Base-by-base conservation (phyloP, 2,888 invertebrate genomes). In the Uropetala carovei region DNA sequence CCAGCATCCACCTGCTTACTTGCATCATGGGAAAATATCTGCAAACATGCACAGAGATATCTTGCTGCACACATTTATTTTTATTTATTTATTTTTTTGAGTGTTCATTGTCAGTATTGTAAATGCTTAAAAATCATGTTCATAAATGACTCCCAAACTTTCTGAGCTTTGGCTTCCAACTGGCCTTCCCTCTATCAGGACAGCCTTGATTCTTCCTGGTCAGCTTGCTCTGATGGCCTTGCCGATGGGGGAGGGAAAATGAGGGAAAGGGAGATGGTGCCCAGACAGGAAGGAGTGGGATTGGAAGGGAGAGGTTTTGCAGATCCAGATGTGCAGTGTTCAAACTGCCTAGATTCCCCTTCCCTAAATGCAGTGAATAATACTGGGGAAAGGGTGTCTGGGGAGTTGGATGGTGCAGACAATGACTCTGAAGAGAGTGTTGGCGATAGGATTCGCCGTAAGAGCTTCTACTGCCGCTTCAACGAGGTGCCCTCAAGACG, bases 381-480 rank as follows among this genome's bases (percentile, higher is more conserved):
- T 75, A 96, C 95, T 93, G 96, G 96, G 93, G 97, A 97, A 94
- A 96, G 97, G 59, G 97, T 97, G 95, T 95, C 92, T 94, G 94
- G 93, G 4, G 85, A 58, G 22, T 30, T 64, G n/a, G 86, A 59
- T n/a, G 85, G 85, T 14, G 57, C 58, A 22, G 95, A 95, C 13
- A 96, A 96, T 93, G 96, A 96, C 89, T 95, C 95, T 92, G 95
- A 97, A 93, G 98, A 98, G 94, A 98, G 98, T 93, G 97, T 98
- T 82, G 97, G 97, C 92, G 98, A 98, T 94, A 96, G 98, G 94
- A 98, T 98, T 94, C 96, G 98, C 93, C 96, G 98, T 60, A 98
- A 98, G 94, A 98, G 98, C 94, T 98, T 98, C 95, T 98, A 98
- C 94, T 97, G 97, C 18, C 96, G 98, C 93, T 98, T 98, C 94